A percentile compares a stretch with the other conserved stretches of the same genome.
Evolutionary conservation across 1,140 invertebrate species (phyloP).

Genomic region (Philotrypesis tridentata): DNA sequence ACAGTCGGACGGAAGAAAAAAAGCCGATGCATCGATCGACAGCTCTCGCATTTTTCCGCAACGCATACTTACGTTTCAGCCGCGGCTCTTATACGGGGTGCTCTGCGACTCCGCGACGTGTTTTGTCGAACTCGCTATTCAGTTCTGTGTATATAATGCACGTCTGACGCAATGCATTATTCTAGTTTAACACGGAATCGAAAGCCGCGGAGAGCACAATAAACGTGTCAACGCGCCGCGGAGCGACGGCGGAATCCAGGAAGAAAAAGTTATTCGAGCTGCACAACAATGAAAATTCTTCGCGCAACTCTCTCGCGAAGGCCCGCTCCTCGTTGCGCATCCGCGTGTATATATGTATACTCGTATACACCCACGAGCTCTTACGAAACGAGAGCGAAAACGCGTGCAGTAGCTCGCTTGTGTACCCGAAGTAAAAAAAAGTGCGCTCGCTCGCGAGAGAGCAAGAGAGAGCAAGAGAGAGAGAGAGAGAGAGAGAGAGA

Average conservation of each 20-base stretch:
- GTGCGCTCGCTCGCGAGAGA: background rate
- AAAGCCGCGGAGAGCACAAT: background rate
- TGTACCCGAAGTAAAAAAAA: background rate
- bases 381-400: background rate
- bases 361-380: background rate
- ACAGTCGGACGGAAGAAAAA: background rate
- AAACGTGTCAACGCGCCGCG: background rate
- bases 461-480: background rate
- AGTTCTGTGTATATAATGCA: too few species aligned
- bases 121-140: too few species aligned
- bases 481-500: background rate
- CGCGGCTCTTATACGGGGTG: too few species aligned
- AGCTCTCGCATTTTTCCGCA: too few species aligned
- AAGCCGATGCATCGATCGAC: too few species aligned
- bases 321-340: background rate
- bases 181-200: background rate
- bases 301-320: conserved; percentile 12
- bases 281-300: conserved; percentile 36
- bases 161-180: background rate
- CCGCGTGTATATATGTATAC: background rate
- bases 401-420: background rate
- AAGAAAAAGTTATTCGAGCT: conserved; percentile 4
- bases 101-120: too few species aligned
- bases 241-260: background rate
- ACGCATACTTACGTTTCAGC: too few species aligned